Base-by-base conservation (phyloP, 2,888 invertebrate genomes). In the Oligia latruncula region DNA sequence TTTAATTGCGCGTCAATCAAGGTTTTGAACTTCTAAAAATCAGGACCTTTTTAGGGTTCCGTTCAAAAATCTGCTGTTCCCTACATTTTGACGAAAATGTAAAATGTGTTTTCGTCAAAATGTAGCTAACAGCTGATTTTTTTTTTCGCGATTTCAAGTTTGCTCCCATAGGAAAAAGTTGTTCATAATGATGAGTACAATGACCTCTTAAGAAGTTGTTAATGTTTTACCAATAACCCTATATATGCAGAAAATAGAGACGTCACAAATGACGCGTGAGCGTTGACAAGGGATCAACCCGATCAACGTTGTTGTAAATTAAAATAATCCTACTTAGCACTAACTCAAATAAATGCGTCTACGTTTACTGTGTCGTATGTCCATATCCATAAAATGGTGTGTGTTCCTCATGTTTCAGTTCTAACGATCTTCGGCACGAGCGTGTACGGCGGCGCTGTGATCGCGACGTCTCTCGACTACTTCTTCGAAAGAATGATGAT, bases 361-460 rank as follows among this genome's bases (percentile, higher is more conserved):
- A 6, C 23, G 11, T 68, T 9, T 46, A 43, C 8, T 67, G n/a
- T 58, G 20, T 64, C 13, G 29, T 62, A 29, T 17, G 35, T 74
- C 20, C 17, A 13, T 71, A 75, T 78, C 40, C 60, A 77, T 2
- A 15, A 40, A 46, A 40, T 40, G 40, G 40, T 40, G 40, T 40
- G 17, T 71, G n/a, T 71, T 60, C n/a, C 8, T 64, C 35, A 9
- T 78, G 77, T 91, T 91, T 35, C 94, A 97, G 97, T 97, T 82
- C 93, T 98, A 86, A 98, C 98, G 65, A 97, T 98, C 90, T 94
- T 98, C 80, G 98, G 98, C 60, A 98, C 98, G 23, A 97, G 98
- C 87, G 96, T 98, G n/a, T 98, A 98, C 88, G 98, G 98, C 46
- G 98, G 98, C 40, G 98, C 98, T 13, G 97, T 98, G 78, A 97